Percentiles rank a stretch among this genome's conserved stretches.
Evolutionary conservation across 2,888 invertebrate genomes (phyloP).

Genomic region (Arrhopalites spinosus): DNA sequence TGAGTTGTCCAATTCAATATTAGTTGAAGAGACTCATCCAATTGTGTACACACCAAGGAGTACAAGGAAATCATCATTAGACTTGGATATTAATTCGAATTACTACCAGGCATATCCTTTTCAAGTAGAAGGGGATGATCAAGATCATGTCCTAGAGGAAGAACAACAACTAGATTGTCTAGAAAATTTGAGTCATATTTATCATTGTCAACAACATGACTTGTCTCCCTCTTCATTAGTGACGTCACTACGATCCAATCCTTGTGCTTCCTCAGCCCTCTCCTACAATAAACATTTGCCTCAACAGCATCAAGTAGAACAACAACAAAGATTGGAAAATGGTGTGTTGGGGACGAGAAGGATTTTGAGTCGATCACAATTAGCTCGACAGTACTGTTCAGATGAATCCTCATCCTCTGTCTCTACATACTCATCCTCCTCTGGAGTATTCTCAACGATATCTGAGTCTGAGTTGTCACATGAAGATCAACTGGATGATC

Average conservation of each 20-base stretch:
- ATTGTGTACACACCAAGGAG: not conserved
- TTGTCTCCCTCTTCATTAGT: not conserved
- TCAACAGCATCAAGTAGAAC: not conserved
- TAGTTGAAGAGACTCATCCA: not conserved
- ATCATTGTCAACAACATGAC: not conserved
- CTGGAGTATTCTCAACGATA: constrained; percentile 29
- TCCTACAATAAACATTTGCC: too few species aligned
- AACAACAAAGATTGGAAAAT: constrained; percentile 10
- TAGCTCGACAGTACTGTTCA: constrained; percentile 24
- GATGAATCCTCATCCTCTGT: constrained; percentile 14
- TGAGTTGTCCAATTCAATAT: not conserved
- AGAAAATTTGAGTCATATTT: not conserved
- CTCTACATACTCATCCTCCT: constrained; percentile 9
- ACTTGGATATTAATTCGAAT: constrained; percentile 15
- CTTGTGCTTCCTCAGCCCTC: too few species aligned
- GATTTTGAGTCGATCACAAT: constrained; percentile 32
- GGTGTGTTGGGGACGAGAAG: constrained; percentile 2
- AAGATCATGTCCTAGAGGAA: not conserved
- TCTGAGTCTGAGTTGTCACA: not conserved
- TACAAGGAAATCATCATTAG: constrained; percentile 26
- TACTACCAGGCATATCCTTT: constrained; percentile 9
- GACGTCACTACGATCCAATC: not conserved
- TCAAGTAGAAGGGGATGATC: not conserved
- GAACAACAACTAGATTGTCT: not conserved
- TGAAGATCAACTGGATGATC: not conserved